phyloP scores from a whole-genome alignment of 2,113 vertebrate species.

The Nerophis ophidion region DNA sequence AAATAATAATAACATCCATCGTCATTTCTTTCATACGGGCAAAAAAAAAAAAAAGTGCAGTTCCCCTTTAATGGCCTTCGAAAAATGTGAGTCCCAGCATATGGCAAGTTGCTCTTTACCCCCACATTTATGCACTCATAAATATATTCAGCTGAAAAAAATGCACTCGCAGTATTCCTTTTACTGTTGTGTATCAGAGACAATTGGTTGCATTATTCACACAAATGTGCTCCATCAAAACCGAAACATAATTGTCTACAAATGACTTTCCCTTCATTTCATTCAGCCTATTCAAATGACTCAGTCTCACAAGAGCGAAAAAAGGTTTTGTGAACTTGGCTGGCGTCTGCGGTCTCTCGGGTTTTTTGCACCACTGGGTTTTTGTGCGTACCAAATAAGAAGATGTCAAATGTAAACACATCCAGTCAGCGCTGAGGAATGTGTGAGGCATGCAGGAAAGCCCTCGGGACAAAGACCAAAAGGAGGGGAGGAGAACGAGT shows the following conservation, averaged over 20 bases:
- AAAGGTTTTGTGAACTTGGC: slow-evolving; percentile 20
- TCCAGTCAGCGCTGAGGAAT: slow-evolving; percentile 66
- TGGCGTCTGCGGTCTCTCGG: slow-evolving; percentile 12
- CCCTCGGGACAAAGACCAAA: slow-evolving; percentile 40
- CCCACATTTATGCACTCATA: no score
- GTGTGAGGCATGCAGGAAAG: slow-evolving; percentile 50
- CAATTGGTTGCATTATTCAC: neutral
- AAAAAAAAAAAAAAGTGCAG: no score
- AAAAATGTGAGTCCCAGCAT: no score
- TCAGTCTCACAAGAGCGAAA: neutral
- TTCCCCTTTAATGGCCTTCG: no score
- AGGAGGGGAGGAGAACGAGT: slow-evolving; percentile 25
- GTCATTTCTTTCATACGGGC: no score
- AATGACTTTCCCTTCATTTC: slow-evolving; percentile 3
- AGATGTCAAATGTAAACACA: slow-evolving; percentile 65
- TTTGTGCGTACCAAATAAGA: slow-evolving; percentile 30
- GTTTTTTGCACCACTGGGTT: slow-evolving; percentile 18
- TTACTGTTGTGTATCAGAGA: no score
- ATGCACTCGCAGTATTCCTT: no score
- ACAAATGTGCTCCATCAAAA: neutral
- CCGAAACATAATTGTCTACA: neutral
- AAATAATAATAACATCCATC: no score
- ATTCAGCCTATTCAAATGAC: slow-evolving; percentile 10
- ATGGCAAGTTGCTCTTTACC: no score
- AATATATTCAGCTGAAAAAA: no score